Base-by-base conservation (phyloP, 2,888 invertebrate species). In the Catocala nupta region DNA sequence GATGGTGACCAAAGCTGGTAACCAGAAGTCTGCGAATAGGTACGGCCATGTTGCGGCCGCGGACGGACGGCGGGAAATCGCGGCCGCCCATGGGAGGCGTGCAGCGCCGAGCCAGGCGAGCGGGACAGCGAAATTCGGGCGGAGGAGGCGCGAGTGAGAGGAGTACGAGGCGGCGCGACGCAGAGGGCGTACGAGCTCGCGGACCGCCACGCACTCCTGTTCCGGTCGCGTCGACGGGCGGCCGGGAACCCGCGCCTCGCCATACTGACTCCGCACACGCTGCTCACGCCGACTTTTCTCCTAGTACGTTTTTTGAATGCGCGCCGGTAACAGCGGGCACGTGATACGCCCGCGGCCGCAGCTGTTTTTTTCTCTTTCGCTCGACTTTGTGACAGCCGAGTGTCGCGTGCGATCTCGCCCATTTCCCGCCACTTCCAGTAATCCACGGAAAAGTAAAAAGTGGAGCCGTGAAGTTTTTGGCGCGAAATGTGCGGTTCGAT, bases 51-150 rank as follows among this genome's bases (percentile, higher is more conserved):
- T 93, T 93, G 90, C 84, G 87, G 87, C 87, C 82, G 78, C 76
- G 80, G 82, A 84, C 87, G 86, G 85, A 88, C 90, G 88, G 92
- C 91, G 91, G 92, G 90, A 92, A 92, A 93, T 86, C 91, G 92
- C 93, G 87, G 93, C 93, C 94, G 93, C 92, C 94, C 93, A 93
- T 92, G 92, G 93, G 92, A 93, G 93, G 93, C 92, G 92, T 89
- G 86, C 89, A 90, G 85, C 90, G 86, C 85, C 85, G 79, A 78
- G 82, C 78, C 77, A 87, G 65, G 81, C 60, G 88, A 93, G 82
- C 71, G 83, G 89, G 90, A 92, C 78, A 81, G 84, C 69, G 78
- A 71, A 77, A 89, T 76, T 80, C 66, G 68, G 63, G 45, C 53
- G 62, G 67, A 59, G 68, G 78, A 68, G 65, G 91, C 69, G 81